Conservation (phyloP, 2,113 vertebrate genomes). For the Apaloderma vittatum region DNA sequence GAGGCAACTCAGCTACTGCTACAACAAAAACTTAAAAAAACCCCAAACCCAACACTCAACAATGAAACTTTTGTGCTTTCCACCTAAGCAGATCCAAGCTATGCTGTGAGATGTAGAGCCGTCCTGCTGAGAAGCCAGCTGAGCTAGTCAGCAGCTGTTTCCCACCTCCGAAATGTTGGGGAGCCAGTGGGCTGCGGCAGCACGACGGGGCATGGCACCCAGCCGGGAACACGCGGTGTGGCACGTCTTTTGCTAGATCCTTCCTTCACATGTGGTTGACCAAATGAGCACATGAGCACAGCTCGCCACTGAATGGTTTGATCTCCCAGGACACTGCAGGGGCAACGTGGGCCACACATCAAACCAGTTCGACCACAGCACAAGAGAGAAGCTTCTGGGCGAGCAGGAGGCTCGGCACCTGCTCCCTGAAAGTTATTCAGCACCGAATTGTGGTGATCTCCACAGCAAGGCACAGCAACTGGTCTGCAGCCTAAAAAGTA, state of each 20-base stretch:
- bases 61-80: background rate
- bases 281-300: background rate
- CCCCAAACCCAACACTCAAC: background rate
- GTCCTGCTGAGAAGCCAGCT: background rate
- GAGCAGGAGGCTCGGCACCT: background rate
- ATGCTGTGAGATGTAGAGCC: background rate
- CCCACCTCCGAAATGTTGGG: background rate
- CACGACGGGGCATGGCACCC: background rate
- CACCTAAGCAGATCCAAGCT: background rate
- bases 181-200: background rate
- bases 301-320: background rate
- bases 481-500: background rate
- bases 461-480: background rate
- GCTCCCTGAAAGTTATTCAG: background rate
- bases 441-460: background rate
- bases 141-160: background rate
- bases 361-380: background rate
- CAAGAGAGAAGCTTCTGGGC: background rate
- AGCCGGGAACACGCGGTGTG: rapidly evolving
- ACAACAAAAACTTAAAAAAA: background rate
- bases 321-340: background rate
- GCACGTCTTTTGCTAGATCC: background rate
- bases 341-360: background rate
- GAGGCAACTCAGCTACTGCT: background rate
- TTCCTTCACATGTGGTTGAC: rapidly evolving